phyloP scores from a whole-genome alignment of 2,888 invertebrate genomes.

The Aethes cnicana region DNA sequence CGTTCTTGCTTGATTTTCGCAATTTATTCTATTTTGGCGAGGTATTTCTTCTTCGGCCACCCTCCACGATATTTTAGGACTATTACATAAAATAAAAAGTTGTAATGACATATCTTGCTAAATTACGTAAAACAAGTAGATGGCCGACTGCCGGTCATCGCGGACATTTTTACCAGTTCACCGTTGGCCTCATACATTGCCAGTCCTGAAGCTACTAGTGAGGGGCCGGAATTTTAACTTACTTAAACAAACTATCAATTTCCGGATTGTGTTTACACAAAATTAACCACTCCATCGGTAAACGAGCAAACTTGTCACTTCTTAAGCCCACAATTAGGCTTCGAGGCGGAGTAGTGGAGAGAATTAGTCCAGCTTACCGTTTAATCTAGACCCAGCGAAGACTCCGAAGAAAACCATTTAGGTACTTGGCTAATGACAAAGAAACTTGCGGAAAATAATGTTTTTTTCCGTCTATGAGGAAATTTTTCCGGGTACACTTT shows the following conservation, averaged over 20 bases:
- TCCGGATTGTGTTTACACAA: not conserved
- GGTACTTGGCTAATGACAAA: conserved; percentile 54
- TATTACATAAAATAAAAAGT: too few relatives aligned
- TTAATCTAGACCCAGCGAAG: conserved; percentile 63
- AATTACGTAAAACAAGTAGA: too few relatives aligned
- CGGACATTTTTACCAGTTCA: too few relatives aligned
- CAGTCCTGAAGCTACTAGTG: too few relatives aligned
- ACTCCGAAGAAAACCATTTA: conserved; percentile 65
- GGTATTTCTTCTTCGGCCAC: too few relatives aligned
- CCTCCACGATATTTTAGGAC: too few relatives aligned
- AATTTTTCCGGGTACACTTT: not conserved
- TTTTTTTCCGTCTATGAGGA: not conserved
- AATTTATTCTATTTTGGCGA: too few relatives aligned
- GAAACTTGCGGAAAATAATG: conserved; percentile 11
- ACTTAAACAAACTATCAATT: conserved; percentile 4
- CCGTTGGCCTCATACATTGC: too few relatives aligned
- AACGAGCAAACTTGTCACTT: conserved; percentile 34
- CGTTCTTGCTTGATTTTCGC: too few relatives aligned
- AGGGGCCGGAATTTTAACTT: too few relatives aligned
- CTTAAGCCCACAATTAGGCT: conserved; percentile 11
- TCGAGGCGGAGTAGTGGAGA: conserved; percentile 15
- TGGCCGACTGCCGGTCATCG: too few relatives aligned
- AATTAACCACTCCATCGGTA: conserved; percentile 17
- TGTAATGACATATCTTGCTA: too few relatives aligned
- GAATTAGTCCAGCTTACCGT: conserved; percentile 53